phyloP scores from a whole-genome alignment of 2,888 invertebrate species.

The Monochamus alternatus region DNA sequence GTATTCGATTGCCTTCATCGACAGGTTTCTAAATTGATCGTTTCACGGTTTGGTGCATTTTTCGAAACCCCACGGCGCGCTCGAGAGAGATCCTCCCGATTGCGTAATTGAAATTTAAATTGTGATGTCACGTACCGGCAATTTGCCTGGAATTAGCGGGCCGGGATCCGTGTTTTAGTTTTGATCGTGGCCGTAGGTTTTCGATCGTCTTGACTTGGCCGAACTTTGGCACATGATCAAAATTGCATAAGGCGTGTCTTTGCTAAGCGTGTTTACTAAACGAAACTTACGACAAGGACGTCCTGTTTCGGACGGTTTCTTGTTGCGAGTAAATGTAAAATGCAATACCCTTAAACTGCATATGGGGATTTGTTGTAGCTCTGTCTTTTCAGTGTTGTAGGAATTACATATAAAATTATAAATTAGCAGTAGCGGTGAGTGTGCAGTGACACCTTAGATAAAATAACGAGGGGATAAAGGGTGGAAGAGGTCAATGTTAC shows the following conservation, averaged over 20 bases:
- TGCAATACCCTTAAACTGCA: slow-evolving; percentile 23
- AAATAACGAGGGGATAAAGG: too few relatives aligned
- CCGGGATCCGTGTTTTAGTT: slow-evolving; percentile 16
- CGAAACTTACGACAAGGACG: slow-evolving; percentile 32
- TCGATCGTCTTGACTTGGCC: slow-evolving; percentile 7
- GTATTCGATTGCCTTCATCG: slow-evolving; percentile 55
- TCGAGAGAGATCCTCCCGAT: slow-evolving; percentile 33
- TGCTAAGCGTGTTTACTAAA: slow-evolving; percentile 30
- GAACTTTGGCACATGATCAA: slow-evolving; percentile 30
- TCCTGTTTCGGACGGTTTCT: slow-evolving; percentile 29
- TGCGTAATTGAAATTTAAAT: slow-evolving; percentile 38
- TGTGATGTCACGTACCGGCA: slow-evolving; percentile 41
- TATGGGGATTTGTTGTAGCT: not conserved
- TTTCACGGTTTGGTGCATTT: slow-evolving; percentile 35
- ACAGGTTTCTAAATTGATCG: slow-evolving; percentile 38
- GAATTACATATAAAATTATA: not conserved
- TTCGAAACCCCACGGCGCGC: slow-evolving; percentile 32
- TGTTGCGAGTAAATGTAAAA: slow-evolving; percentile 19
- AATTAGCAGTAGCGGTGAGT: not conserved
- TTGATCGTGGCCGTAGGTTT: slow-evolving; percentile 2
- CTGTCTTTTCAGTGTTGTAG: too few relatives aligned
- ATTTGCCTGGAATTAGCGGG: slow-evolving; percentile 31
- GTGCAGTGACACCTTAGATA: too few relatives aligned
- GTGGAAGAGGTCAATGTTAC: too few relatives aligned
- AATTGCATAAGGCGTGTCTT: slow-evolving; percentile 34